Base-by-base conservation (phyloP, 2,888 invertebrate species). In the Ferdinandea cuprea region DNA sequence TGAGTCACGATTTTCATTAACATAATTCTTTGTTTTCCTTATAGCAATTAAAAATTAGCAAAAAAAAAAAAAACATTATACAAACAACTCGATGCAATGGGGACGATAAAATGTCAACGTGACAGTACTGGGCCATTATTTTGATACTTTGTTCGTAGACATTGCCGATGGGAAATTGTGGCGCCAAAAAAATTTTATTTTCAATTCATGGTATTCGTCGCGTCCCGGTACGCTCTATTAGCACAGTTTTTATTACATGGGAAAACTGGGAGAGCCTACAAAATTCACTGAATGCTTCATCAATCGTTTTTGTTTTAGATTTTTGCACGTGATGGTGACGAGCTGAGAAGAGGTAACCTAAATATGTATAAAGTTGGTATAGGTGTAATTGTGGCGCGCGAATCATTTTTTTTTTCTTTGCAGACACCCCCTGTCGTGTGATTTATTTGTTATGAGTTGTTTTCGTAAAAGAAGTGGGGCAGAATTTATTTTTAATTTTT, bases 1-100 rank as follows among this genome's bases (percentile, higher is more conserved):
- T 78, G 44, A 83, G 68, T 83, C 83, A 83, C 78, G 83, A 73
- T 56, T 73, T 68, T 73, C 21, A 68, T 78, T 73, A 72, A 71
- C 81, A 81, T 76, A 81, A 78, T 63, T 66, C 59, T 72, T 48
- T 59, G 61, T 69, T 48, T 21, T 65, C 6, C 54, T 58, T 11
- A n/a, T n/a, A 42, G n/a, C 48, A 81, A 81, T 81, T 81, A 71
- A 66, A 77, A 65, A 54, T 35, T 25, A 8, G 37, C 46, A 32
- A n/a, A 48, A 35, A 46, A 4, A 0, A 13, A 15, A 40, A 15
- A 28, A 8, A 44, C n/a, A n/a, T n/a, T n/a, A n/a, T n/a, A n/a
- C n/a, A n/a, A n/a, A n/a, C n/a, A 61, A 71, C n/a, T 6, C 28
- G 9, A 7, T 13, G 37, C 68, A 52, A 69, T 69, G 44, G 13